These are phyloP conservation scores for Panulirus ornatus DNA, from an alignment of 1,140 invertebrate species.

Conservation along the genomic window DNA sequence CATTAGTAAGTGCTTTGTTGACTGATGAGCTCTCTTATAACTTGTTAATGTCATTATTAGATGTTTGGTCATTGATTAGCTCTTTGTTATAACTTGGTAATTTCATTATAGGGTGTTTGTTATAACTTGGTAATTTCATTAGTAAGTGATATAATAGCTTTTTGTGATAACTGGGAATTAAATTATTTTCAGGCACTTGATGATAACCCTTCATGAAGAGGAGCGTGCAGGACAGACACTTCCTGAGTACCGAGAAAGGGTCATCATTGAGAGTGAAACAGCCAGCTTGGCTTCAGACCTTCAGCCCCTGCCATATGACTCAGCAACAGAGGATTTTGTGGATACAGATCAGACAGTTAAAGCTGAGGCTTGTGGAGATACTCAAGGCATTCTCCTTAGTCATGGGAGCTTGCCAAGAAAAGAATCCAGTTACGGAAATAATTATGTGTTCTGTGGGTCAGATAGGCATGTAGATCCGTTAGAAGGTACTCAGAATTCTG, in stretches of 20 bases:
- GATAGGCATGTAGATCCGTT: not conserved
- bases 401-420: not conserved
- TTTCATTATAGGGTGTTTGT: no score
- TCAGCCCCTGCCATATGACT: constrained; percentile 65
- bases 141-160: no score
- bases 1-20: no score
- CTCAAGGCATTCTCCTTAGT: not conserved
- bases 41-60: no score
- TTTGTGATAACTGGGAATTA: no score
- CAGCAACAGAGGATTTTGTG: constrained; percentile 36
- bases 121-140: no score
- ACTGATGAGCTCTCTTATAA: no score
- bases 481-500: not conserved
- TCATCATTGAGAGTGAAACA: constrained; percentile 72
- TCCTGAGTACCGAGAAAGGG: constrained; percentile 64
- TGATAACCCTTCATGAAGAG: constrained; percentile 73
- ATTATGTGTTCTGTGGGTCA: not conserved
- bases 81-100: no score
- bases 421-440: no score
- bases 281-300: constrained; percentile 65
- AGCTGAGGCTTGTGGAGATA: not conserved
- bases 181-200: constrained; percentile 60
- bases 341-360: constrained; percentile 15
- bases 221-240: constrained; percentile 63
- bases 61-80: no score